Evolutionary conservation across 2,113 vertebrate genomes (phyloP).

Genomic region (Euleptes europaea): DNA sequence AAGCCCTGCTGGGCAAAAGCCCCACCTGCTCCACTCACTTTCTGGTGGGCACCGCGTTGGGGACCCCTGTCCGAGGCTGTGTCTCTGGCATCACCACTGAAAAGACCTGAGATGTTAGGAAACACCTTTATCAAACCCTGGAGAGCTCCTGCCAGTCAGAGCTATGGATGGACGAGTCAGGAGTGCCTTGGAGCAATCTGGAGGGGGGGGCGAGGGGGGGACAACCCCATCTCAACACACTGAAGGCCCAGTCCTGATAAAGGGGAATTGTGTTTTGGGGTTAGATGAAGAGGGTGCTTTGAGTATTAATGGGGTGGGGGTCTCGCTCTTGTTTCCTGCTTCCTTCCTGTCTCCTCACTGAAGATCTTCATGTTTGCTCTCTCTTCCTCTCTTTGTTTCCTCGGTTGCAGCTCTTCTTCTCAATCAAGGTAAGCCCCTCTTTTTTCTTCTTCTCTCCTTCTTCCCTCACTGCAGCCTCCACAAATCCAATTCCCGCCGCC

Average conservation of each 20-base stretch:
- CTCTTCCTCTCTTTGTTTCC: neutral
- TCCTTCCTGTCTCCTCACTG: neutral
- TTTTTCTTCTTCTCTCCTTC: neutral
- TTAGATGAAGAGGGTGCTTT: neutral
- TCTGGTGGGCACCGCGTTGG: neutral
- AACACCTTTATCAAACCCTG: constrained; percentile 21
- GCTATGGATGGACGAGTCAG: too few species aligned
- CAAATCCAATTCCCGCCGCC: neutral
- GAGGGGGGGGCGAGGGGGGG: too few species aligned
- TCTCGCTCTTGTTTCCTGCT: constrained; percentile 69
- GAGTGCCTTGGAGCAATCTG: neutral
- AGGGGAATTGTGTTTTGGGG: too few species aligned
- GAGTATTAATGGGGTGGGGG: neutral
- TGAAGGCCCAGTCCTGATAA: neutral
- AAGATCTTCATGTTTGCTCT: neutral
- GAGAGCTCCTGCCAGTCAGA: too few species aligned
- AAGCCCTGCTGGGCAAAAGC: too few species aligned
- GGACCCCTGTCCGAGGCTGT: too few species aligned
- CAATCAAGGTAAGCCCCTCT: constrained; percentile 83
- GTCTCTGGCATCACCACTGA: too few species aligned
- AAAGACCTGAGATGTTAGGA: too few species aligned
- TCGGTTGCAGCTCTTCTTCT: constrained; percentile 63
- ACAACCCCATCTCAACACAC: too few species aligned
- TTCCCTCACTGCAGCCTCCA: too few species aligned
- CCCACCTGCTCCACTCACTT: too few species aligned